Evolutionary conservation across 2,888 invertebrate species (phyloP), one percentile per base, ranked within the genome.

Genomic region (Athalia cordata): DNA sequence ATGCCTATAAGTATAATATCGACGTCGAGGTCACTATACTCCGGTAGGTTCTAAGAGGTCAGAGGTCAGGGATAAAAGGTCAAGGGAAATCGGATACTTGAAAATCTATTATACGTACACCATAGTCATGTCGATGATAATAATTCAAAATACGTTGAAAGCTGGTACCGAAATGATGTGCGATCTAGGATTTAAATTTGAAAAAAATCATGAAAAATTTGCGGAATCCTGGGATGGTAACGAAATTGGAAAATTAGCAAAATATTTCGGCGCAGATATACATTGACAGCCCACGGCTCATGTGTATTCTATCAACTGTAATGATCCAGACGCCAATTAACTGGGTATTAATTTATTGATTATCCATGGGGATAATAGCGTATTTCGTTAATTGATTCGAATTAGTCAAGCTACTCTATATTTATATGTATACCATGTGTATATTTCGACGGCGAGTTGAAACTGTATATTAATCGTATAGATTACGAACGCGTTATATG

Each of bases 281-380:
- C 29, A 1, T 0, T 29, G 29, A 29, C 29, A 29, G 29, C 29
- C 29, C 29, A 29, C 29, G 29, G 29, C 29, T 29, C 29, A 29
- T 29, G 29, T 29, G 29, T 29, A 29, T 29, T 0, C 29, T 29
- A 29, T 29, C 29, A 1, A 29, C 29, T 29, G 29, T 29, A 29
- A 29, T 59, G 45, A 72, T 45, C 72, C 72, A 47, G 62, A 3
- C 57, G 49, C 61, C 70, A 77, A 77, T 77, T 77, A 77, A 77
- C 77, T 77, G 47, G 62, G 79, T 64, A 66, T 79, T 79, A 57
- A 75, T 74, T 77, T 77, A 79, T 77, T 76, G 77, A 79, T 76
- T 77, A 64, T 68, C 47, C 77, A 68, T 47, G 55, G 68, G 49
- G 62, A 43, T 62, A 61, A 11, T n/a, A 72, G 57, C n/a, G 45